phyloP scores from a whole-genome alignment of 2,888 invertebrate genomes.

The Lymantria monacha region DNA sequence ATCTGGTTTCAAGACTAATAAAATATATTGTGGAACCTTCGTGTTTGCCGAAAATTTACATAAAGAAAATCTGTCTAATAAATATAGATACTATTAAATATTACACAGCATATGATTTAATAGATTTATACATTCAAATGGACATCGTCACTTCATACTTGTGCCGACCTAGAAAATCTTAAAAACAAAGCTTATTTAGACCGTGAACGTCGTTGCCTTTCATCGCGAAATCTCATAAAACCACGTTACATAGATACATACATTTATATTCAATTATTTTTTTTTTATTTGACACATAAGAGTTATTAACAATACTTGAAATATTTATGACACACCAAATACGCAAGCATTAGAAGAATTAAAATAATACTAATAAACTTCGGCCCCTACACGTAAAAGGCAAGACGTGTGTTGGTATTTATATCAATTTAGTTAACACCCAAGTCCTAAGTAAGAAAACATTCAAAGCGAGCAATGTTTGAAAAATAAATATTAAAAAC shows the following conservation, averaged over 20 bases:
- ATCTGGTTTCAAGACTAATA: too few relatives aligned
- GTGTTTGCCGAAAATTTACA: too few relatives aligned
- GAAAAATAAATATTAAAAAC: neutral
- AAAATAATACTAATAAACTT: neutral
- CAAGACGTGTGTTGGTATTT: slow-evolving; percentile 16
- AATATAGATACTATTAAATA: neutral
- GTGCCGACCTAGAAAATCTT: slow-evolving; percentile 26
- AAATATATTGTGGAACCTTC: too few relatives aligned
- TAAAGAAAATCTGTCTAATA: too few relatives aligned
- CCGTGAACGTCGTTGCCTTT: slow-evolving; percentile 30
- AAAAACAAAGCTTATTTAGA: slow-evolving; percentile 25
- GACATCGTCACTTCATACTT: slow-evolving; percentile 13
- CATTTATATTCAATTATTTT: slow-evolving; percentile 4
- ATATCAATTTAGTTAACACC: slow-evolving; percentile 12
- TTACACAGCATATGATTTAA: slow-evolving; percentile 1
- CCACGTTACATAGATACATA: neutral
- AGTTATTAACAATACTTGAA: neutral
- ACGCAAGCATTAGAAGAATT: neutral
- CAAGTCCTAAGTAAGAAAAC: slow-evolving; percentile 19
- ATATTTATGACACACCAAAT: neutral
- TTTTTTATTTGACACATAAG: neutral
- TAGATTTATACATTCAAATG: slow-evolving; percentile 5
- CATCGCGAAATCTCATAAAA: slow-evolving; percentile 20
- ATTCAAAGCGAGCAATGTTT: slow-evolving; percentile 8
- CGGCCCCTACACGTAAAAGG: neutral